These are phyloP conservation scores for Nephrotoma appendiculata DNA, from an alignment of 2,888 invertebrate species.

Conservation along the genomic window DNA sequence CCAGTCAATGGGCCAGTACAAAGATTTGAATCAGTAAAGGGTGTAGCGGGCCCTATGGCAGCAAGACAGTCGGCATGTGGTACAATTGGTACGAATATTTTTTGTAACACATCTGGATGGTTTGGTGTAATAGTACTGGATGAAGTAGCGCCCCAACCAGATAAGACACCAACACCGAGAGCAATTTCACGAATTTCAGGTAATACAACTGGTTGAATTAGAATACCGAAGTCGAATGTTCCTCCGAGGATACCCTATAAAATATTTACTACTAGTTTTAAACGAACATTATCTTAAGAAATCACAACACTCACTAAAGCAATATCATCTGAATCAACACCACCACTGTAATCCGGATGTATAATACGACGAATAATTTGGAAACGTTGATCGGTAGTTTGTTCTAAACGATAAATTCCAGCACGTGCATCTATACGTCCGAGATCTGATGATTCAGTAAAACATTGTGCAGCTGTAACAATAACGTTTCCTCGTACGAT, in stretches of 20 bases:
- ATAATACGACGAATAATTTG: slow-evolving; percentile 21
- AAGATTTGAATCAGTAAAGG: slow-evolving; percentile 26
- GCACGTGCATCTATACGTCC: slow-evolving; percentile 22
- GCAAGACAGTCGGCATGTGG: slow-evolving; percentile 19
- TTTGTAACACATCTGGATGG: slow-evolving; percentile 21
- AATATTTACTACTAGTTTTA: neutral
- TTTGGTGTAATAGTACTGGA: slow-evolving; percentile 11
- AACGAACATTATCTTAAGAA: neutral
- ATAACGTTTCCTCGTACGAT: slow-evolving; percentile 28
- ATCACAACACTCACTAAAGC: slow-evolving; percentile 30
- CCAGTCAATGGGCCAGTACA: slow-evolving; percentile 33
- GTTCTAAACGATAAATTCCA: slow-evolving; percentile 28
- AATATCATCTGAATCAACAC: slow-evolving; percentile 38
- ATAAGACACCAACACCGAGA: slow-evolving; percentile 23
- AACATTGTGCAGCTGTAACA: slow-evolving; percentile 31
- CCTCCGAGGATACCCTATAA: neutral
- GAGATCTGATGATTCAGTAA: slow-evolving; percentile 22
- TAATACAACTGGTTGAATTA: slow-evolving; percentile 26
- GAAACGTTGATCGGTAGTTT: slow-evolving; percentile 13
- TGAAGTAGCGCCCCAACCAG: slow-evolving; percentile 32
- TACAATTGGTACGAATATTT: slow-evolving; percentile 21
- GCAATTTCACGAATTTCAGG: slow-evolving; percentile 22
- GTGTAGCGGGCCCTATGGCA: slow-evolving; percentile 17
- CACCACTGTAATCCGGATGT: slow-evolving; percentile 25
- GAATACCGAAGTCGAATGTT: slow-evolving; percentile 8